A percentile compares a stretch with the other conserved stretches of the same genome.
These are phyloP conservation scores for Ditylenchus weischeri DNA, from an alignment of 2,888 invertebrate genomes.

Conservation along the genomic window DNA sequence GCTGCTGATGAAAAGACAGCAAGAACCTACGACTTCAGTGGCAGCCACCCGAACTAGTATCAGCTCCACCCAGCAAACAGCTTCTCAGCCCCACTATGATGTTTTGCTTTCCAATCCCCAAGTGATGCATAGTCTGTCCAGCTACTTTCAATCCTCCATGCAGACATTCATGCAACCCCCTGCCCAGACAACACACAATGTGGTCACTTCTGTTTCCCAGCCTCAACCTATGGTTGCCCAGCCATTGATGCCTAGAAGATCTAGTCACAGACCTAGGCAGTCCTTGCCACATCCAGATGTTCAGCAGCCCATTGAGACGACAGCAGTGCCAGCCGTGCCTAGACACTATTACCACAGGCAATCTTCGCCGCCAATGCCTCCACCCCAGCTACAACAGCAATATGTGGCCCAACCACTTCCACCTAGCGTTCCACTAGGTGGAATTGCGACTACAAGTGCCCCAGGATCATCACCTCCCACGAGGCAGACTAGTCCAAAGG, in stretches of 20 bases:
- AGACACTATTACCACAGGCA: not conserved
- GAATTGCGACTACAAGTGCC: not conserved
- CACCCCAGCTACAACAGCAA: not conserved
- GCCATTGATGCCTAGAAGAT: not conserved
- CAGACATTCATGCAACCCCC: conserved; percentile 16
- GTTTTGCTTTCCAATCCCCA: conserved; percentile 50
- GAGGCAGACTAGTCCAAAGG: conserved; percentile 3
- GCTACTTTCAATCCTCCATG: conserved; percentile 25
- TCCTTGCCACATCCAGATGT: not conserved
- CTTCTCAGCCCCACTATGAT: conserved; percentile 36
- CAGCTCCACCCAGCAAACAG: not conserved
- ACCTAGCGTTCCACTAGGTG: conserved; percentile 6
- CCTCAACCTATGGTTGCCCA: conserved; percentile 6
- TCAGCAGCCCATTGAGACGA: too few relatives aligned
- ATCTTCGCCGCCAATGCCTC: not conserved
- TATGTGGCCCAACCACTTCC: conserved; percentile 1
- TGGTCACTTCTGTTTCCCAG: conserved; percentile 2
- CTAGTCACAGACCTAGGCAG: not conserved
- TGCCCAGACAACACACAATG: not conserved
- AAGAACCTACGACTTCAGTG: not conserved
- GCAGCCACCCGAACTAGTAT: not conserved
- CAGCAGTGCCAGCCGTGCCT: not conserved
- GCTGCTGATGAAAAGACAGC: conserved; percentile 4
- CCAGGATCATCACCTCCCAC: not conserved
- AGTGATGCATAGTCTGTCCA: conserved; percentile 27